Evolutionary conservation across 2,797 vertebrate genomes (phyloP).

Genomic region (Macropus fuliginosus): DNA sequence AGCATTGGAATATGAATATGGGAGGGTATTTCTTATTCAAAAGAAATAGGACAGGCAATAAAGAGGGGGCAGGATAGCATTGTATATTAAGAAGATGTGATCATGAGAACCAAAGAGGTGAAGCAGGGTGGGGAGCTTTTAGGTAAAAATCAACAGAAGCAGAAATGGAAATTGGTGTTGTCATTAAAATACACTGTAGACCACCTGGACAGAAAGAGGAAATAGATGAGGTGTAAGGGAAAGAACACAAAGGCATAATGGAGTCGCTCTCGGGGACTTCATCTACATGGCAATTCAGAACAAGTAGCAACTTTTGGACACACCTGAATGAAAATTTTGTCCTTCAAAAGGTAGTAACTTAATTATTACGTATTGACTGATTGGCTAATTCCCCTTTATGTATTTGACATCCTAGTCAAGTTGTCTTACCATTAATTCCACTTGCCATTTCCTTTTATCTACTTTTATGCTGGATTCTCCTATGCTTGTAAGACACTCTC

Average conservation of each 20-base stretch:
- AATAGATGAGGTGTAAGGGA: neutral
- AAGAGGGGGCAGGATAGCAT: neutral
- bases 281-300: neutral
- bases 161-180: neutral
- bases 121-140: neutral
- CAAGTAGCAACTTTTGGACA: neutral
- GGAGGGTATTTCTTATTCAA: neutral
- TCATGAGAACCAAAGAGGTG: neutral
- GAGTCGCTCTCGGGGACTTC: neutral
- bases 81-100: neutral
- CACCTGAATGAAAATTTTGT: neutral
- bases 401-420: neutral
- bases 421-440: neutral
- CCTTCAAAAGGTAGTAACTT: neutral
- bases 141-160: neutral
- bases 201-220: neutral
- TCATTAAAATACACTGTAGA: neutral
- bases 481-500: neutral
- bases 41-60: neutral
- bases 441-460: neutral
- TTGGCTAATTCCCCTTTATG: neutral
- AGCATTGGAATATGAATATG: neutral
- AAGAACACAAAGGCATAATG: neutral
- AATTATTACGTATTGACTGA: neutral
- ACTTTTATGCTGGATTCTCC: neutral